Evolutionary conservation across 2,113 vertebrate species (phyloP), one percentile per base, ranked within the genome.

Genomic region (Paraplagusia blochii): DNA sequence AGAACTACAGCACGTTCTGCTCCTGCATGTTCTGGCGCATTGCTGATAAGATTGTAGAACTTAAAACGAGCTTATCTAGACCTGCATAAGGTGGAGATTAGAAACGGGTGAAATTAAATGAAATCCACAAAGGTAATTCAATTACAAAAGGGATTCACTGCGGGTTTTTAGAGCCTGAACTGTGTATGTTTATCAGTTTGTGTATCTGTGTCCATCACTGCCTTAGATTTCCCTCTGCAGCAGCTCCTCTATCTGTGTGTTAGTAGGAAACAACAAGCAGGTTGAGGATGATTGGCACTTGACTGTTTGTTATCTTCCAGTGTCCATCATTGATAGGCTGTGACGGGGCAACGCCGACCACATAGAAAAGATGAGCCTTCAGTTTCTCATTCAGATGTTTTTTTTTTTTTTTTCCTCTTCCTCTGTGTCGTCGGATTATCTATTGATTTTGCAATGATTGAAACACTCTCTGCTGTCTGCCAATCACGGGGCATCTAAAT

Each of bases 281-380:
- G 77, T 72, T 53, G n/a, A 44, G 19, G 12, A 66, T 79, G 83
- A 82, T 75, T 87, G 83, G 48, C 85, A 77, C 69, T 46, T 60
- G 47, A 64, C 43, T 53, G 68, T 72, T 74, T 71, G 69, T 47
- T 18, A 55, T 7, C 56, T 80, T 61, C 22, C 22, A 29, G 22
- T 29, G 22, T 29, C 22, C 22, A 29, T 29, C 22, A 29, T 2
- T 29, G 22, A 29, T 6, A 29, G 22, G 22, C 22, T 29, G 22
- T 2, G 22, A 29, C 22, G 6, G 22, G 22, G 6, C 22, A 29
- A 29, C 6, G 22, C 66, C 79, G 66, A 42, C 42, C 33, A 47
- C 51, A 69, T 34, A 53, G 52, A 53, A 60, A 62, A 44, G 22
- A 29, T 29, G n/a, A n/a, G n/a, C n/a, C n/a, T n/a, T n/a, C n/a